Conservation (phyloP, 1,140 invertebrate genomes). For the Drosophila mayri region DNA sequence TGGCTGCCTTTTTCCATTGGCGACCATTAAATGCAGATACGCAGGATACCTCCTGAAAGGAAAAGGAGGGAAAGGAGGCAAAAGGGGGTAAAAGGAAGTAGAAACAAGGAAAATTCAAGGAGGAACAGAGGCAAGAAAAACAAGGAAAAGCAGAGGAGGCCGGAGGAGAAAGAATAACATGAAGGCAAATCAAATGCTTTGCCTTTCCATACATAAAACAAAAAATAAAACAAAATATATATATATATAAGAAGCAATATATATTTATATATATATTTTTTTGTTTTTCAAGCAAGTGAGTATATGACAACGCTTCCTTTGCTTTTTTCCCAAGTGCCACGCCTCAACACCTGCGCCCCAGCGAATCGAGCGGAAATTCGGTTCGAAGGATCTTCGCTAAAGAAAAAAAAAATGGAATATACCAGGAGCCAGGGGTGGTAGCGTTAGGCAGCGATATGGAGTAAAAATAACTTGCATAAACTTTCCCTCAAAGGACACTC, state of each 20-base stretch:
- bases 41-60: no score
- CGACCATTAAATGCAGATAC: slow-evolving; percentile 48
- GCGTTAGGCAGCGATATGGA: background rate
- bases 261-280: background rate
- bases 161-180: slow-evolving; percentile 11
- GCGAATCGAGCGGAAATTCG: slow-evolving; percentile 41
- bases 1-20: slow-evolving; percentile 11
- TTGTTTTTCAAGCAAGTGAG: background rate
- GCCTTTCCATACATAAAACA: background rate
- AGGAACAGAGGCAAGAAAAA: background rate
- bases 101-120: background rate
- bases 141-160: background rate
- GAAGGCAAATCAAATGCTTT: slow-evolving; percentile 38
- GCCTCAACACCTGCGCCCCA: slow-evolving; percentile 49
- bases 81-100: no score
- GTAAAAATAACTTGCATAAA: slow-evolving; percentile 76
- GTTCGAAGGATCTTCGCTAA: slow-evolving; percentile 8
- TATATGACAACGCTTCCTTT: slow-evolving; percentile 34
- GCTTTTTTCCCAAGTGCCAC: slow-evolving; percentile 38
- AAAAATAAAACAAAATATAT: no score
- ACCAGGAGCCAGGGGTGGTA: background rate
- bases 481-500: slow-evolving; percentile 73
- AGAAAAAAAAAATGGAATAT: slow-evolving; percentile 22
- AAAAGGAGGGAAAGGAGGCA: background rate
- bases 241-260: background rate